Evolutionary conservation across 2,113 vertebrate species (phyloP), one percentile per base, ranked within the genome.

Genomic region (Origma solitaria): DNA sequence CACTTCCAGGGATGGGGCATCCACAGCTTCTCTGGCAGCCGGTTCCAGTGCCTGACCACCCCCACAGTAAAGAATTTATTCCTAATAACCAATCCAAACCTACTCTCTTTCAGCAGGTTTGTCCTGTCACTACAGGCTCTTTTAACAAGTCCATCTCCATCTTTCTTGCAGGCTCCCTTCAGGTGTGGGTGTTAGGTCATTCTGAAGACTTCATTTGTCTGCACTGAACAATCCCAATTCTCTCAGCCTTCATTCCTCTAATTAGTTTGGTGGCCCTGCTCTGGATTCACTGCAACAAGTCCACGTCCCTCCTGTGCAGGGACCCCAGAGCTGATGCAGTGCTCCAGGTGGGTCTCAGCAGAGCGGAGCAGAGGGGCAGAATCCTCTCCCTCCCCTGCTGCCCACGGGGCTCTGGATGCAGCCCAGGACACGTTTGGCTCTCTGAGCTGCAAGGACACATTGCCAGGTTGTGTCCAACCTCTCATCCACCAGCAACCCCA

Each of bases 231-330:
- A 37, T 38, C 15, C 9, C 7, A 24, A 7, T 51, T 65, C 10
- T 38, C 28, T 53, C 23, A 66, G 33, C 1, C 10, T 40, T 11
- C 20, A 30, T 38, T 10, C 14, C 25, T 72, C 20, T 31, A 3
- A 33, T n/a, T 0, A 0, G 4, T 6, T 53, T 45, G 13, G 38
- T 53, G 13, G 2, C 7, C 9, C 12, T 51, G 8, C 19, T 38
- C 37, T 58, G 9, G 10, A 8, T 12, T 45, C 0, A 0, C 7
- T 53, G 2, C 21, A 30, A 1, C 8, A 45, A 7, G 6, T n/a
- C 37, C 7, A 1, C 54, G 47, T 47, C 13, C 13, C 2, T 15
- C 16, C n/a, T 4, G 7, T 35, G 5, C 56, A 1, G 40, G 23
- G 38, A 35, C 19, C 9, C 18, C 47, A 69, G 19, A 1, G 3